These are phyloP conservation scores for Asteroscopus sphinx DNA, from an alignment of 2,888 invertebrate species.

Conservation along the genomic window DNA sequence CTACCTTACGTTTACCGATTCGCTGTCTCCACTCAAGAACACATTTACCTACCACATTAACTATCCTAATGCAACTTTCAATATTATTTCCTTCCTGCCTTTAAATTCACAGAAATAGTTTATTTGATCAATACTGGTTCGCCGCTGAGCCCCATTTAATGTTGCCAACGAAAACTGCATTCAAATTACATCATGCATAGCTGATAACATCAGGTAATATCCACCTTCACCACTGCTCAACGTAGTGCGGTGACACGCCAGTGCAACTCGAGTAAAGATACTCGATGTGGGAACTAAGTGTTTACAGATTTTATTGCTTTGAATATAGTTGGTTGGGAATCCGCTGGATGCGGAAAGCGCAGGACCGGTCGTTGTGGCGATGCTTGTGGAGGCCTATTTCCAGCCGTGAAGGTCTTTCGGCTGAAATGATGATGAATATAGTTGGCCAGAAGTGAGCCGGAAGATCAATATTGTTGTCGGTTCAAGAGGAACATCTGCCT, in stretches of 20 bases:
- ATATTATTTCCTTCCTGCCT: background rate
- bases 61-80: background rate
- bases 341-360: too few relatives aligned
- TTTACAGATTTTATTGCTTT: too few relatives aligned
- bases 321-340: too few relatives aligned
- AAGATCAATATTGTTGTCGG: too few relatives aligned
- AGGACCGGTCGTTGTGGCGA: too few relatives aligned
- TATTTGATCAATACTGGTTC: constrained; percentile 44
- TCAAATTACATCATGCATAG: constrained; percentile 61
- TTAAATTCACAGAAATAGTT: constrained; percentile 20
- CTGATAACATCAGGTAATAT: constrained; percentile 73
- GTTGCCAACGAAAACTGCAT: constrained; percentile 55
- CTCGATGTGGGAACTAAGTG: background rate
- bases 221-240: constrained; percentile 55
- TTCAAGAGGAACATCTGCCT: too few relatives aligned
- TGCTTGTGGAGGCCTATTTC: too few relatives aligned
- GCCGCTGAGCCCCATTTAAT: constrained; percentile 24
- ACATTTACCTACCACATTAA: background rate
- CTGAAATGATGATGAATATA: too few relatives aligned
- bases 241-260: constrained; percentile 24
- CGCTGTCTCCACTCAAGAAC: too few relatives aligned
- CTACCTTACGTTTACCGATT: too few relatives aligned
- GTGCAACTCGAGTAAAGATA: background rate
- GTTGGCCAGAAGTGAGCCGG: too few relatives aligned
- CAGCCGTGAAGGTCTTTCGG: too few relatives aligned